phyloP scores from a whole-genome alignment of 2,888 invertebrate species.

The Germaria angustata region DNA sequence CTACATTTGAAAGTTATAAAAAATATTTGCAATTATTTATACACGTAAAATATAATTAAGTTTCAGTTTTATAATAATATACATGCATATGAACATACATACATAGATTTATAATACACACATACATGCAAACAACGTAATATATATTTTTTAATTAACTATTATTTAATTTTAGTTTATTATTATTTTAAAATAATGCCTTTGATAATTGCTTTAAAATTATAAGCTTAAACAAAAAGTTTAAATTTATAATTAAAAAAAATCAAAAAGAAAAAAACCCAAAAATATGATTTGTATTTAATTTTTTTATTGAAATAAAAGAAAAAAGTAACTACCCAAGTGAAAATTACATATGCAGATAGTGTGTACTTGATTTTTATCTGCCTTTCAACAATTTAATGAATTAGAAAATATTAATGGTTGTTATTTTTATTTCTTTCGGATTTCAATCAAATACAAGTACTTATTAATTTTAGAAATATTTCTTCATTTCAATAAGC shows the following conservation, averaged over 20 bases:
- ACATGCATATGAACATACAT: constrained; percentile 21
- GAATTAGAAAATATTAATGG: constrained; percentile 6
- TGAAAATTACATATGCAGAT: constrained; percentile 33
- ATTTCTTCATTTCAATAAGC: too few relatives aligned
- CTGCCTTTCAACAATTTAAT: neutral
- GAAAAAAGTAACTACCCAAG: too few relatives aligned
- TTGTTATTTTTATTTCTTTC: constrained; percentile 2
- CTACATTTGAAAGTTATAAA: constrained; percentile 32
- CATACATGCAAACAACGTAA: constrained; percentile 15
- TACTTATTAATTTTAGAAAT: too few relatives aligned
- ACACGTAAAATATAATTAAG: neutral
- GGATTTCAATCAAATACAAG: constrained; percentile 31
- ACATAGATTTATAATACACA: constrained; percentile 20
- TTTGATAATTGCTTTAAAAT: constrained; percentile 66
- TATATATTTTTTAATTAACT: constrained; percentile 47
- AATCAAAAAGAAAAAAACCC: constrained; percentile 30
- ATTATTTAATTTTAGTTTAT: constrained; percentile 62
- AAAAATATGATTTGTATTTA: constrained; percentile 36
- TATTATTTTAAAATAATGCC: constrained; percentile 62
- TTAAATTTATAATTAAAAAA: constrained; percentile 49
- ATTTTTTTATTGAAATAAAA: constrained; percentile 50
- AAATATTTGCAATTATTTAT: constrained; percentile 38
- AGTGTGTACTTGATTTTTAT: constrained; percentile 9
- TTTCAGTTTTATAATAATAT: constrained; percentile 39
- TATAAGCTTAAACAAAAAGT: constrained; percentile 54